phyloP scores from a whole-genome alignment of 2,888 invertebrate genomes.

The Heliconius ethilla region DNA sequence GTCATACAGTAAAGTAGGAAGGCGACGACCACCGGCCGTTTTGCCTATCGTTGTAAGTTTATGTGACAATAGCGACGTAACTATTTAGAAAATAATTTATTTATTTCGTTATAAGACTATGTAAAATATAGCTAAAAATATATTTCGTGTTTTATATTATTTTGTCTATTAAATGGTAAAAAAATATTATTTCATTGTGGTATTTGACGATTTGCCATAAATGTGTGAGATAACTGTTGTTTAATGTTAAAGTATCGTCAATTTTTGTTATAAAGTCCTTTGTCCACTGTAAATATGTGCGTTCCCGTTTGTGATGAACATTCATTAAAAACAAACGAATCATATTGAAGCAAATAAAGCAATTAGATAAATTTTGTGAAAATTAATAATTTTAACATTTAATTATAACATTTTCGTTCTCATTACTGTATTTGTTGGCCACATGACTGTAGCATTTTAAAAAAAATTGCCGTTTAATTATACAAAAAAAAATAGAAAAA shows the following conservation, averaged over 20 bases:
- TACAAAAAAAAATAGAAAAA: no score
- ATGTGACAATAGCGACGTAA: constrained; percentile 78
- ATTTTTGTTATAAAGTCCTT: constrained; percentile 54
- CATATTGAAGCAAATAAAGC: not conserved
- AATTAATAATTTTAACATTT: not conserved
- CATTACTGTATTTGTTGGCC: no score
- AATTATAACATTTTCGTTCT: no score
- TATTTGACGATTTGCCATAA: constrained; percentile 76
- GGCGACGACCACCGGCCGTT: constrained; percentile 50
- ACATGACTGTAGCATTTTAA: no score
- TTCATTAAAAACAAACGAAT: constrained; percentile 48
- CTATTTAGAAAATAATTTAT: constrained; percentile 75
- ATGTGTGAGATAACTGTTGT: constrained; percentile 77
- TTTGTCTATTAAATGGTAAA: constrained; percentile 71
- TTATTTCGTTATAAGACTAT: constrained; percentile 80
- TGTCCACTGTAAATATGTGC: constrained; percentile 68
- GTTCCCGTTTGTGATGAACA: constrained; percentile 62
- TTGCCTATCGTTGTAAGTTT: constrained; percentile 62
- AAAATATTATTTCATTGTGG: constrained; percentile 64
- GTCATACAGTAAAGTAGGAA: constrained; percentile 57
- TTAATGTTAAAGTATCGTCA: constrained; percentile 63
- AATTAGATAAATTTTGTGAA: not conserved
- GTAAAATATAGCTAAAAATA: constrained; percentile 68
- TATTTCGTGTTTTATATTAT: constrained; percentile 76
- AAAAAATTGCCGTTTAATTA: no score